phyloP scores from a whole-genome alignment of 2,113 vertebrate species.

The Pogona vitticeps region DNA sequence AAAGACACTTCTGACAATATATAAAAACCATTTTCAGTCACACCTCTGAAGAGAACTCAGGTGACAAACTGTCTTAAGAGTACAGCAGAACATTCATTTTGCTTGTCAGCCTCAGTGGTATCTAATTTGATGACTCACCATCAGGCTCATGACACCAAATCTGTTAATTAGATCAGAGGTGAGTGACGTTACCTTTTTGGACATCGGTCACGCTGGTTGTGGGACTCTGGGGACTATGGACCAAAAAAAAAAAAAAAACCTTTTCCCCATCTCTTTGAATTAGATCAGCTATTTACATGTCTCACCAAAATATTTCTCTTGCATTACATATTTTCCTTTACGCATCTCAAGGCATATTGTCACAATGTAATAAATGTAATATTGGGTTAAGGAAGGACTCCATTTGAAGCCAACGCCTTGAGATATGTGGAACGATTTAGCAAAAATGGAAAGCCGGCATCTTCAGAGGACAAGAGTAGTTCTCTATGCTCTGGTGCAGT shows the following conservation, averaged over 20 bases:
- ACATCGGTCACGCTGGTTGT: not conserved
- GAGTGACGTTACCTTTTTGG: not conserved
- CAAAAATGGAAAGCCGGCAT: no score
- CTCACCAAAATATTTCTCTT: not conserved
- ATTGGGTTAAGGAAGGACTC: no score
- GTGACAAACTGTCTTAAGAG: constrained; percentile 25
- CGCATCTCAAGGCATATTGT: no score
- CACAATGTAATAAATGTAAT: no score
- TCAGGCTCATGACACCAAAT: not conserved
- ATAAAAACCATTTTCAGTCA: constrained; percentile 43
- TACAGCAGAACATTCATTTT: constrained; percentile 13
- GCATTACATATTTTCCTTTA: not conserved
- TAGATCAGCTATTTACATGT: not conserved
- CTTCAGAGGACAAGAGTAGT: no score
- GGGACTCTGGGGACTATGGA: no score
- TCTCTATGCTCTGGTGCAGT: no score
- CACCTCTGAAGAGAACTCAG: constrained; percentile 43
- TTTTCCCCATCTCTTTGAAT: not conserved
- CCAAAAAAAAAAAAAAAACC: no score
- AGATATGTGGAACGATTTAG: no score
- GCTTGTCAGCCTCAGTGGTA: not conserved
- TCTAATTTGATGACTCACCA: not conserved
- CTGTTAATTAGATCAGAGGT: not conserved
- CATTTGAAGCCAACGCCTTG: no score
- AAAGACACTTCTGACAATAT: constrained; percentile 51